Base-by-base conservation (phyloP, 2,888 invertebrate genomes). In the Ophion obscuratus region DNA sequence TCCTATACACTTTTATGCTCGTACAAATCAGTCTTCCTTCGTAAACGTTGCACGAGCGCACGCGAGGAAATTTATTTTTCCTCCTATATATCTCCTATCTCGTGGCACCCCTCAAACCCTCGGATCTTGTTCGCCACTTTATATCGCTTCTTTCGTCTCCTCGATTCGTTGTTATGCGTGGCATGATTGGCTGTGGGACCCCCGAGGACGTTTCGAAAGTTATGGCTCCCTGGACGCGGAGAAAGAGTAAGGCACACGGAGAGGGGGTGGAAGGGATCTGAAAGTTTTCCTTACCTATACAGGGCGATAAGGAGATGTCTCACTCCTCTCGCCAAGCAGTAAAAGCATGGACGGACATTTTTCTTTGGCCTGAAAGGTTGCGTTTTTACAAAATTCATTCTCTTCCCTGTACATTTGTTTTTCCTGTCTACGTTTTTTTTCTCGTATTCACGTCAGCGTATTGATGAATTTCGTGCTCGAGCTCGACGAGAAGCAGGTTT, bases 81-180 rank as follows among this genome's bases (percentile, higher is more conserved):
- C 61, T 47, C 61, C 66, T 61, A 79, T 75, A 66, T 66, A 53
- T 53, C 57, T 76, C 67, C 67, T 85, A 74, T 53, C 61, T 73
- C 31, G 31, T 71, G 14, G n/a, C 11, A 31, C 14, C 31, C n/a
- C 40, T 67, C 62, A 10, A n/a, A 20, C 36, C 4, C n/a, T 64
- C 59, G 44, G 68, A 53, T 68, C 67, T 77, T 71, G 7, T 27
- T 40, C 71, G 11, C 57, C 77, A 66, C 44, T 67, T 47, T 81
- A 66, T 44, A 66, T 67, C 59, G 53, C n/a, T 73, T 68, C 24
- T 61, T 81, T 68, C 67, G 61, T 68, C 31, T 67, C 61, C 67
- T 74, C 78, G 73, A 81, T 83, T 84, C 83, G 87, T 90, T 89
- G 86, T 87, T 90, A 90, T 86, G 88, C 89, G 75, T 71, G 83